Evolutionary conservation across 2,888 invertebrate genomes (phyloP), one percentile per base, ranked within the genome.

Genomic region (Tricholauxania praeusta): DNA sequence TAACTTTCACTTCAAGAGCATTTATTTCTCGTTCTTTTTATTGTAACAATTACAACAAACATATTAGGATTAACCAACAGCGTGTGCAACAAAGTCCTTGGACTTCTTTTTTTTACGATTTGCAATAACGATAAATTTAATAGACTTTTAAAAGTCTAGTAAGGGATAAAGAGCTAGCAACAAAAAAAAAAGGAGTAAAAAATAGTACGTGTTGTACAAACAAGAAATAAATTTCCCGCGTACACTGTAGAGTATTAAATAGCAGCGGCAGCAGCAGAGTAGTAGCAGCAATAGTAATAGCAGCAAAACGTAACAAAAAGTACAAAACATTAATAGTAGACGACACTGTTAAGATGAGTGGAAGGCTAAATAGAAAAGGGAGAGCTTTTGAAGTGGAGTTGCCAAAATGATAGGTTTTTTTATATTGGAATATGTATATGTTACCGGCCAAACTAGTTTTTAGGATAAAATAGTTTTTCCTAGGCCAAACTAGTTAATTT

Each of bases 71-170:
- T 70, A 70, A 53, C 62, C 63, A 47, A 39, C 39, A 39, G 32
- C 17, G 53, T 39, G 63, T 52, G 39, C 63, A 70, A 47, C 17
- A 48, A 63, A 53, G 52, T 53, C 62, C 53, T 52, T 52, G 63
- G 55, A 59, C 28, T 19, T 62, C 48, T 17, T 52, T 70, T 53
- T 53, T 70, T 53, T 63, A 70, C 59, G 60, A 74, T 75, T 73
- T 72, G 78, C 81, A 81, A 81, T 81, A 81, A 81, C 81, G 78
- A 81, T 81, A 81, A 81, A 81, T 81, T 79, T 71, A 71, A 74
- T 72, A 71, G 68, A 71, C 71, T 68, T 69, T 71, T 71, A 67
- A 55, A 51, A 68, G 55, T 72, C 63, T 66, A 48, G 62, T 19
- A 52, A 52, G 53, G 28, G 49, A n/a, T 6, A 60, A 7, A 69